Evolutionary conservation across 2,888 invertebrate genomes (phyloP), one percentile per base, ranked within the genome.

Genomic region (Orchestes rusci): DNA sequence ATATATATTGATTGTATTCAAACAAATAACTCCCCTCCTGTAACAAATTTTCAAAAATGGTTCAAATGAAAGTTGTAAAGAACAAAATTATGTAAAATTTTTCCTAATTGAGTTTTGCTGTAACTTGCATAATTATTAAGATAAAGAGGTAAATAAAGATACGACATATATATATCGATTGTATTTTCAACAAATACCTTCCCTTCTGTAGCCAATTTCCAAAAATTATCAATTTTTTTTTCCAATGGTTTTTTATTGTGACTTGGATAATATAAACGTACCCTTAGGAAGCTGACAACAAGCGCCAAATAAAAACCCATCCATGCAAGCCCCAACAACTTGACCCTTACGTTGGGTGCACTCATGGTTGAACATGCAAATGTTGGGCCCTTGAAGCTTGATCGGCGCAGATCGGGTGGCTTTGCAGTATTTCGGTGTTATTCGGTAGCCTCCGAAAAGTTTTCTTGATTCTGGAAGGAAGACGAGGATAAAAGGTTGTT

Each of bases 321-420:
- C 91, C 83, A 91, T 88, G 61, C 92, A 93, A 1, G 91, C 84
- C 0, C 91, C 90, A 0, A 92, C 86, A 53, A 90, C 84, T 62
- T 84, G 80, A 0, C 92, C 92, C 0, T 79, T 79, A 50, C 86
- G 72, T 55, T 82, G 82, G 1, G 75, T 73, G 63, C 92, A 92
- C 63, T 92, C 90, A 60, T 89, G 88, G 69, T 92, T 91, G 72
- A 92, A 93, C 92, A 92, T 92, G 68, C 92, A 92, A 59, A 89
- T 82, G 28, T 84, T 85, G 29, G 82, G 82, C 1, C 84, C 82
- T 55, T 74, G 72, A 3, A 45, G 29, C 1, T 51, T 32, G 20
- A 46, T 40, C 56, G 79, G 77, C 74, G 15, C 80, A 71, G 28
- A 79, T 76, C 62, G 79, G 70, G 82, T 76, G 15, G 86, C 80